phyloP scores from a whole-genome alignment of 2,888 invertebrate genomes.

The Diachrysia chrysitis region DNA sequence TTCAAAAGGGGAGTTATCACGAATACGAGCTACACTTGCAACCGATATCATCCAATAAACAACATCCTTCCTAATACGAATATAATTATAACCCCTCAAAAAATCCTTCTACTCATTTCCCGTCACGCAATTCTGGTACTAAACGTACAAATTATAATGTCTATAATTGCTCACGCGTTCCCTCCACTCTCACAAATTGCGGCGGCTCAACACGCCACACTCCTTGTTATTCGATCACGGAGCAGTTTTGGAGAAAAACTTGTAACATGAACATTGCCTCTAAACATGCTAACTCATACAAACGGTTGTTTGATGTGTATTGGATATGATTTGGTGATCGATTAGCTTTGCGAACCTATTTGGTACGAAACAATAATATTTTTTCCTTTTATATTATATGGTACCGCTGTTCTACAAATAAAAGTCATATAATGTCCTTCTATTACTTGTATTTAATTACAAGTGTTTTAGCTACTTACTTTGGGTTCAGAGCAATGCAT shows the following conservation, averaged over 20 bases:
- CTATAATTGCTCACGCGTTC: constrained; percentile 51
- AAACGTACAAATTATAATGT: constrained; percentile 48
- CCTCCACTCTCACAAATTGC: constrained; percentile 47
- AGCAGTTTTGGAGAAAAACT: constrained; percentile 46
- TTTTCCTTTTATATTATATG: not conserved
- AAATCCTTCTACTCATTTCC: constrained; percentile 46
- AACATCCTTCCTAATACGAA: constrained; percentile 48
- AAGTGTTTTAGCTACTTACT: too few species aligned
- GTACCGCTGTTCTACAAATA: too few species aligned
- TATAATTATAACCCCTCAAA: constrained; percentile 48
- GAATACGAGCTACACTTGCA: constrained; percentile 30
- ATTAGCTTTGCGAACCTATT: constrained; percentile 21
- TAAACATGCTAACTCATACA: constrained; percentile 53
- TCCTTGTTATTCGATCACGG: constrained; percentile 53
- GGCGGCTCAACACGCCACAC: constrained; percentile 41
- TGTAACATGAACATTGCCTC: constrained; percentile 53
- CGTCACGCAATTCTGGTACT: constrained; percentile 51
- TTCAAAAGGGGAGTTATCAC: not conserved
- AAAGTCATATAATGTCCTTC: constrained; percentile 8
- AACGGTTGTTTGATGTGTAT: constrained; percentile 40
- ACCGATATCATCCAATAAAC: constrained; percentile 51
- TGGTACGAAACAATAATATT: constrained; percentile 25
- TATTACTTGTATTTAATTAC: too few species aligned
- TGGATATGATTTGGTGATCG: constrained; percentile 50
- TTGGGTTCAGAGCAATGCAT: too few species aligned